Base-by-base conservation (phyloP, 2,113 vertebrate genomes). In the Blennius ocellaris region DNA sequence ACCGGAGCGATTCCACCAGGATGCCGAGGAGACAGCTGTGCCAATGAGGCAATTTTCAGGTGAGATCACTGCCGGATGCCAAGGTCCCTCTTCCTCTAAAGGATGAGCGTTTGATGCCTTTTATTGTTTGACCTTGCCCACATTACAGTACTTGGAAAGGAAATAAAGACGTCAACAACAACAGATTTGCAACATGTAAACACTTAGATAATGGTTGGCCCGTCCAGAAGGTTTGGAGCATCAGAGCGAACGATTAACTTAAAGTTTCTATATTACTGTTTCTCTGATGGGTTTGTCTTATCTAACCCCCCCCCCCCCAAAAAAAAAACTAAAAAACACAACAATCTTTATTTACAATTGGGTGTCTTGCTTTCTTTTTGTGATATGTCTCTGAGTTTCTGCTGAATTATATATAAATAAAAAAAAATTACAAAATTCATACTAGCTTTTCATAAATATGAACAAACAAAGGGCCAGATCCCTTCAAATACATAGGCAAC, bases 51-150 rank as follows among this genome's bases (percentile, higher is more conserved):
- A 85, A 82, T 73, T 41, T 72, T 81, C 66, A 89, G 82, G 87
- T 92, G 91, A 91, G 87, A 79, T 92, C 90, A 90, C 55, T 58
- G 43, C 75, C 65, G 67, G 83, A 77, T 17, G 37, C 58, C n/a
- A 21, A 57, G 68, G 63, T 75, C 80, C 54, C 17, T 79, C 61
- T 64, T 73, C 60, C 11, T 15, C 12, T 45, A 50, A 69, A 76
- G 9, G 49, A 57, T 73, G 60, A 69, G 11, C 53, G 43, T 69
- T 70, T 68, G 62, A 66, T 14, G 38, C 43, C 43, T 73, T 65
- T 54, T 44, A 61, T 72, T 7, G 21, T 9, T 84, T 43, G 11
- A 79, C 70, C 54, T 80, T 60, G 40, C 1, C 54, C 56, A 30
- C 21, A 62, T 57, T 50, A 61, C 45, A 54, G 43, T 36, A 39